These are phyloP conservation scores for Gari tellinella DNA, from an alignment of 2,888 invertebrate species.

Conservation along the genomic window DNA sequence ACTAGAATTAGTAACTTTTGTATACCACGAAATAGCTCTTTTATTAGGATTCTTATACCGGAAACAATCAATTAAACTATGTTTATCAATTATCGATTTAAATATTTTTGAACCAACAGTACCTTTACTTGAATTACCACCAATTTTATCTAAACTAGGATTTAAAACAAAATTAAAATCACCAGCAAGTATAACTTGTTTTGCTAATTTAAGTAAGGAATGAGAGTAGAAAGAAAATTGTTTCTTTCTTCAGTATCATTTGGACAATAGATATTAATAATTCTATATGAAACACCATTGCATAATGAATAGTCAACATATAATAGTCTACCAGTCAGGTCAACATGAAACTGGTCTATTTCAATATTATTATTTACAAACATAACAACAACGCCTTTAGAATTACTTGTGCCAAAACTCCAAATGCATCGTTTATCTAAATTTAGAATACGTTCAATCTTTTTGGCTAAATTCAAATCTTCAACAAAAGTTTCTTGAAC, in stretches of 20 bases:
- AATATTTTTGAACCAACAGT: slow-evolving; percentile 22
- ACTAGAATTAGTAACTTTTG: neutral
- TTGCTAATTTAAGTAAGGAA: slow-evolving; percentile 16
- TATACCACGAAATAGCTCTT: slow-evolving; percentile 17
- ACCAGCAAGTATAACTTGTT: slow-evolving; percentile 26
- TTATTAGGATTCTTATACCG: slow-evolving; percentile 16
- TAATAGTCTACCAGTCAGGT: too few relatives aligned
- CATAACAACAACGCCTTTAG: slow-evolving; percentile 11
- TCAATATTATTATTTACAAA: slow-evolving; percentile 6
- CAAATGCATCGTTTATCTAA: slow-evolving; percentile 21
- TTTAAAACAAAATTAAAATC: slow-evolving; percentile 46
- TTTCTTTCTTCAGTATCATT: too few relatives aligned
- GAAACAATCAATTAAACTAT: slow-evolving; percentile 28
- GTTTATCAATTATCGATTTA: slow-evolving; percentile 20
- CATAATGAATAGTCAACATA: too few relatives aligned
- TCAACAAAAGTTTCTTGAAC: too few relatives aligned
- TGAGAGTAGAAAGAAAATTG: neutral
- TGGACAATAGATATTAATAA: too few relatives aligned
- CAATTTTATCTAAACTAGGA: slow-evolving; percentile 28
- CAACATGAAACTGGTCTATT: slow-evolving; percentile 14
- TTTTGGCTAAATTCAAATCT: slow-evolving; percentile 5
- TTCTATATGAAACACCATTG: too few relatives aligned
- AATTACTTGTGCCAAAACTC: slow-evolving; percentile 12
- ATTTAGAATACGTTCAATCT: slow-evolving; percentile 10
- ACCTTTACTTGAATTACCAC: slow-evolving; percentile 25